Evolutionary conservation across 2,888 invertebrate species (phyloP).

Genomic region (Arge pagana): DNA sequence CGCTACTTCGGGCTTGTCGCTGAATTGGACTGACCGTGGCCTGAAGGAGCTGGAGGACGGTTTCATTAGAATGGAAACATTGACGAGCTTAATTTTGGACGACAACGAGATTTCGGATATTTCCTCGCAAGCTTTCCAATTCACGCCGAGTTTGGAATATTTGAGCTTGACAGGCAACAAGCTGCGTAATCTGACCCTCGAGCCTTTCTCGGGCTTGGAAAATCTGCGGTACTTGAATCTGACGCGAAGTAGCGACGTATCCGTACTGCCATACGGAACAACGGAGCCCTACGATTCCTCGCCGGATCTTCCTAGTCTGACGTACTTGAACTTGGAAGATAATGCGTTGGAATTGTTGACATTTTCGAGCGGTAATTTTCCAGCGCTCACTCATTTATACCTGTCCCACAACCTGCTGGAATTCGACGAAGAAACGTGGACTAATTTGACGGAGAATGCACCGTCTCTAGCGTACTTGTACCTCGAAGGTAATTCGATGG

Average conservation of each 20-base stretch:
- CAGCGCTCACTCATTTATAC: constrained; percentile 41
- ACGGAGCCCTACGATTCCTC: no score
- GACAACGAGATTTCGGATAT: constrained; percentile 40
- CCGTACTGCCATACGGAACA: no score
- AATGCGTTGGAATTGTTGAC: constrained; percentile 36
- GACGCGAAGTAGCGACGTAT: no score
- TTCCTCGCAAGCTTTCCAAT: constrained; percentile 35
- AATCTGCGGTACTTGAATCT: constrained; percentile 1
- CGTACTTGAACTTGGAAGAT: constrained; percentile 41
- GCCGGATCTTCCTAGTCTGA: constrained; percentile 35
- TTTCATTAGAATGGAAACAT: constrained; percentile 37
- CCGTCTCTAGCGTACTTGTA: constrained; percentile 39
- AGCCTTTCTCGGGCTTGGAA: constrained; percentile 15
- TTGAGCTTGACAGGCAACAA: constrained; percentile 44
- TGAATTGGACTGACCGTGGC: neutral
- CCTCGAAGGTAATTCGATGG: constrained; percentile 40
- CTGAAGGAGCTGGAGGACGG: constrained; percentile 22
- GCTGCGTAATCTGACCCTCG: constrained; percentile 38
- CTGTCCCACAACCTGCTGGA: constrained; percentile 41
- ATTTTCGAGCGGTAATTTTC: constrained; percentile 38
- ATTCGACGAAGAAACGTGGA: constrained; percentile 35
- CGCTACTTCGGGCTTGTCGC: no score
- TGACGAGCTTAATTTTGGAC: constrained; percentile 39
- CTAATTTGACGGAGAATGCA: constrained; percentile 34
- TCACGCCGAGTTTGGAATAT: constrained; percentile 39